Conservation (phyloP, 2,113 vertebrate genomes). For the Rhabdornis inornatus region DNA sequence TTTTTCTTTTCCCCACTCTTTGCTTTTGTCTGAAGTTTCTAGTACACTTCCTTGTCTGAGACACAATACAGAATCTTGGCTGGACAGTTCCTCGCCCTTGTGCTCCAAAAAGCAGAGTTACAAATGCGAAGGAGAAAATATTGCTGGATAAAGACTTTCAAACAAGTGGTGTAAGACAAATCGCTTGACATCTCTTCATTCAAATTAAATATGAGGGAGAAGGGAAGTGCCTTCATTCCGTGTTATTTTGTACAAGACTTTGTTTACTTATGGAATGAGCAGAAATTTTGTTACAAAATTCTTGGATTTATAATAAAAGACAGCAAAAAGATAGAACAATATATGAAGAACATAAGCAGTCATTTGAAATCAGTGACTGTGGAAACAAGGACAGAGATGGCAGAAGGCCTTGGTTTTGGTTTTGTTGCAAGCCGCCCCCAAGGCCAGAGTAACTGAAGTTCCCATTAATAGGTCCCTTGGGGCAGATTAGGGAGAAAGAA, state of each 20-base stretch:
- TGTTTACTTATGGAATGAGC: neutral
- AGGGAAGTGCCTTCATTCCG: neutral
- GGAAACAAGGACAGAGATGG: neutral
- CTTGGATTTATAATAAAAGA: neutral
- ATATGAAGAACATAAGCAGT: neutral
- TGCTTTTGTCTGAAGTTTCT: neutral
- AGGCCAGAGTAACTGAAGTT: neutral
- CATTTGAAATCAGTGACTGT: neutral
- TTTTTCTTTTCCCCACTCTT: neutral
- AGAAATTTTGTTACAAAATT: neutral
- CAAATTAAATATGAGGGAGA: neutral
- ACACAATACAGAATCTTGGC: neutral
- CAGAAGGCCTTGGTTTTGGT: neutral
- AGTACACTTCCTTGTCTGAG: neutral
- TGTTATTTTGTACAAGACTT: neutral
- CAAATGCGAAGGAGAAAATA: neutral
- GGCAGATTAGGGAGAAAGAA: neutral
- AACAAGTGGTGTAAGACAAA: neutral
- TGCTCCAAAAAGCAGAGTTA: neutral
- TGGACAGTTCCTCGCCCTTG: neutral
- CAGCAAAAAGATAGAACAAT: neutral
- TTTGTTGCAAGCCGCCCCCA: neutral
- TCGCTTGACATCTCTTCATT: neutral
- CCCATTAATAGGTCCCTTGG: neutral
- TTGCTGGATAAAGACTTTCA: neutral